Conservation (phyloP, 1,140 invertebrate species). For the Saccostrea echinata region DNA sequence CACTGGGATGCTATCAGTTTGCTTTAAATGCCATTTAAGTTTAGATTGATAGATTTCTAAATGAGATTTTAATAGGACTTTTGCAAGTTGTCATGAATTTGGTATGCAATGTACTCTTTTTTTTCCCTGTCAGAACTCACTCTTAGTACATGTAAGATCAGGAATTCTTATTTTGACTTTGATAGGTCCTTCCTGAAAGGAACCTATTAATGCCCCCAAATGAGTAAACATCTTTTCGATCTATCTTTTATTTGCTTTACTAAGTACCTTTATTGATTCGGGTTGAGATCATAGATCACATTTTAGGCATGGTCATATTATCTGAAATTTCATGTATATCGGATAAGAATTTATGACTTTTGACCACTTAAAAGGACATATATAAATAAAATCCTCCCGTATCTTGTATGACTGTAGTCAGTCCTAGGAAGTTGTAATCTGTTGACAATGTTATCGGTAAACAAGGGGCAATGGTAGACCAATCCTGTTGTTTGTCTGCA, state of each 20-base stretch:
- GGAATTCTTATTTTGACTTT: background rate
- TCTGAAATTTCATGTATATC: background rate
- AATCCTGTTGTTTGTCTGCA: background rate
- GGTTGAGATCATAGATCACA: slow-evolving; percentile 16
- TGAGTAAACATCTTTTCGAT: slow-evolving; percentile 15
- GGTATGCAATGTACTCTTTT: background rate
- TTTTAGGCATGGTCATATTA: slow-evolving; percentile 12
- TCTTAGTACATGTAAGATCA: background rate
- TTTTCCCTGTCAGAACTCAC: background rate
- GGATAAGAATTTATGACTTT: slow-evolving; percentile 34
- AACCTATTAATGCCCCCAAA: background rate
- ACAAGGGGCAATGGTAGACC: background rate
- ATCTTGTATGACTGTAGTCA: background rate
- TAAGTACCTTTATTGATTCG: slow-evolving; percentile 20
- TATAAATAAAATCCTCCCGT: background rate
- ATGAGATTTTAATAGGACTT: slow-evolving; percentile 18
- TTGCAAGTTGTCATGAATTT: background rate
- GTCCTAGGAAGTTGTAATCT: background rate
- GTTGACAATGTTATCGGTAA: background rate
- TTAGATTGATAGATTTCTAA: background rate
- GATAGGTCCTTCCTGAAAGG: background rate
- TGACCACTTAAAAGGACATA: background rate
- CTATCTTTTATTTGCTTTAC: background rate
- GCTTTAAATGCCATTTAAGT: background rate
- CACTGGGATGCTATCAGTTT: background rate